Percentiles rank a stretch among this genome's conserved stretches.
Evolutionary conservation across 2,888 invertebrate genomes (phyloP).

Genomic region (Lasioglossum marginatum): DNA sequence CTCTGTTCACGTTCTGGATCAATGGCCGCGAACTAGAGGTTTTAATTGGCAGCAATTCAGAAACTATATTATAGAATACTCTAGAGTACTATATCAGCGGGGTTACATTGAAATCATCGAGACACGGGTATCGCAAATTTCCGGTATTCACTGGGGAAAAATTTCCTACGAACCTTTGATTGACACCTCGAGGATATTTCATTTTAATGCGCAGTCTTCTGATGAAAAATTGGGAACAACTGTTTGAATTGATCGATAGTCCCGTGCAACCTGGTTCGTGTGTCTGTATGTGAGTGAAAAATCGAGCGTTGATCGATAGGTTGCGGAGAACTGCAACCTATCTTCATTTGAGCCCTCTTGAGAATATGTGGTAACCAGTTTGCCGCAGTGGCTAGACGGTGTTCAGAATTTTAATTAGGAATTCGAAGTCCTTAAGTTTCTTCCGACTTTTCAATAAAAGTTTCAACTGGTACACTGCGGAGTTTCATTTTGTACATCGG

Average conservation of each 20-base stretch:
- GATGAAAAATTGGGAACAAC: constrained; percentile 1
- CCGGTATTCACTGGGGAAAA: neutral
- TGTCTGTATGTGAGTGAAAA: neutral
- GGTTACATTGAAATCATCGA: neutral
- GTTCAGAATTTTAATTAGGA: constrained; percentile 8
- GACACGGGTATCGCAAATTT: neutral
- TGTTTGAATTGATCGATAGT: neutral
- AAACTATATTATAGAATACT: constrained; percentile 4
- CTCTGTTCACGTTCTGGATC: neutral
- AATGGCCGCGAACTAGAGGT: neutral
- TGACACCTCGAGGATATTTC: neutral
- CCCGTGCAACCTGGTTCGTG: no score
- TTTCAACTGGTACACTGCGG: constrained; percentile 2
- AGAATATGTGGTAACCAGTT: constrained; percentile 6
- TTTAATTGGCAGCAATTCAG: neutral
- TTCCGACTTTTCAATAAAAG: neutral
- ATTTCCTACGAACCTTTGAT: neutral
- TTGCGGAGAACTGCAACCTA: constrained; percentile 7
- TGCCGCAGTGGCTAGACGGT: constrained; percentile 4
- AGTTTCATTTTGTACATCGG: neutral
- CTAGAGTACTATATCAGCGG: neutral
- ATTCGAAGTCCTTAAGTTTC: neutral
- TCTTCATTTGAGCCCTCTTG: neutral
- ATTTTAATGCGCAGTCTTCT: neutral
- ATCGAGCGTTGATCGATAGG: neutral